Percentiles rank a stretch among this genome's conserved stretches.
These are phyloP conservation scores for Lasioglossum zephyrum DNA, from an alignment of 2,888 invertebrate species.

Conservation along the genomic window DNA sequence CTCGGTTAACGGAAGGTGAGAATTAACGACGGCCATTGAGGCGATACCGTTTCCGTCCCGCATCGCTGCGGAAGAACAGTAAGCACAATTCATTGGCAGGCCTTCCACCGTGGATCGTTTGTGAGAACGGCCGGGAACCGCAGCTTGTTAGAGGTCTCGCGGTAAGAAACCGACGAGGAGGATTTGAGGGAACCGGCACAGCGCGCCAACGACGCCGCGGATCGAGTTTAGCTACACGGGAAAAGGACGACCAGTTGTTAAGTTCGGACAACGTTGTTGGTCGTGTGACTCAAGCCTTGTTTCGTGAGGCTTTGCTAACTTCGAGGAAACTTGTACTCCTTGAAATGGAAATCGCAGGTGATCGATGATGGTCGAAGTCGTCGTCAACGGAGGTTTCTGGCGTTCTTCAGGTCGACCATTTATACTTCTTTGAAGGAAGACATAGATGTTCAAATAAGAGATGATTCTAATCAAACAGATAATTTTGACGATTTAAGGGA, in stretches of 20 bases:
- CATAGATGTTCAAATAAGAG: too few relatives aligned
- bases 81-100: constrained; percentile 66
- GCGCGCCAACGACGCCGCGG: neutral
- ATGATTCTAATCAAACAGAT: too few relatives aligned
- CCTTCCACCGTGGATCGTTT: constrained; percentile 40
- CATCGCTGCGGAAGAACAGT: constrained; percentile 70
- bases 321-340: neutral
- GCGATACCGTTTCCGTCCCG: constrained; percentile 71
- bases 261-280: neutral
- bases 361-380: neutral
- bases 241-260: neutral
- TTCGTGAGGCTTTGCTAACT: neutral
- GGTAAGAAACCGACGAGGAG: constrained; percentile 21
- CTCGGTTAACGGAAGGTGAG: constrained; percentile 66
- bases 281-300: constrained; percentile 1
- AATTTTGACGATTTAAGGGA: too few relatives aligned
- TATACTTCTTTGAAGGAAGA: neutral
- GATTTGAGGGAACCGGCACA: constrained; percentile 5
- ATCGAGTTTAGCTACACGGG: neutral
- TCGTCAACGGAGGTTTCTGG: neutral
- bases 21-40: constrained; percentile 70
- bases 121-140: constrained; percentile 50
- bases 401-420: neutral
- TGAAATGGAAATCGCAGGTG: neutral
- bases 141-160: constrained; percentile 43